Percentiles rank a stretch among this genome's conserved stretches.
These are phyloP conservation scores for Percopsis transmontana DNA, from an alignment of 2,113 vertebrate genomes.

Conservation along the genomic window DNA sequence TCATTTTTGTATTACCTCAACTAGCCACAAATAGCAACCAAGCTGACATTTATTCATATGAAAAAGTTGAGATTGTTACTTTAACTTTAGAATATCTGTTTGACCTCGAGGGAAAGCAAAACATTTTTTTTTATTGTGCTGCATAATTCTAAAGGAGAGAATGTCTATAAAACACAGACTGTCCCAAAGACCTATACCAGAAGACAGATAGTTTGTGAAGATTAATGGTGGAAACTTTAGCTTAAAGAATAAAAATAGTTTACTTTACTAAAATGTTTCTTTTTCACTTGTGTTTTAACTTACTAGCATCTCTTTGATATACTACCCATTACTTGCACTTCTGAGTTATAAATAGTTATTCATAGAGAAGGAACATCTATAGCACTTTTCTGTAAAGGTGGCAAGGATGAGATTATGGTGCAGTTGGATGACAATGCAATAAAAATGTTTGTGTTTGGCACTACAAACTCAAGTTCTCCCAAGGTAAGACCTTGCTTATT, in stretches of 20 bases:
- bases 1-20: too few relatives aligned
- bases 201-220: constrained; percentile 7
- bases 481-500: too few relatives aligned
- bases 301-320: neutral
- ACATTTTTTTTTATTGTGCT: constrained; percentile 13
- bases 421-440: too few relatives aligned
- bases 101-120: constrained; percentile 13
- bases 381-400: too few relatives aligned
- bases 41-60: too few relatives aligned
- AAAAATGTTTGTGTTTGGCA: too few relatives aligned
- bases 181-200: constrained; percentile 2
- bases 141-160: neutral
- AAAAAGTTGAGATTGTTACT: too few relatives aligned
- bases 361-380: too few relatives aligned
- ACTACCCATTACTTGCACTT: neutral
- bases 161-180: constrained; percentile 9
- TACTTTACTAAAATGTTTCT: constrained; percentile 12
- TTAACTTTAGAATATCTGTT: constrained; percentile 20
- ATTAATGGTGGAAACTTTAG: neutral
- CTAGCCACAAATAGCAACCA: too few relatives aligned
- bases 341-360: too few relatives aligned
- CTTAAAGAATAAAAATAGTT: neutral
- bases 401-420: too few relatives aligned
- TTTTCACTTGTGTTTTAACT: constrained; percentile 8
- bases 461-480: too few relatives aligned